phyloP scores from a whole-genome alignment of 2,797 vertebrate species.

The Microhierax caerulescens region DNA sequence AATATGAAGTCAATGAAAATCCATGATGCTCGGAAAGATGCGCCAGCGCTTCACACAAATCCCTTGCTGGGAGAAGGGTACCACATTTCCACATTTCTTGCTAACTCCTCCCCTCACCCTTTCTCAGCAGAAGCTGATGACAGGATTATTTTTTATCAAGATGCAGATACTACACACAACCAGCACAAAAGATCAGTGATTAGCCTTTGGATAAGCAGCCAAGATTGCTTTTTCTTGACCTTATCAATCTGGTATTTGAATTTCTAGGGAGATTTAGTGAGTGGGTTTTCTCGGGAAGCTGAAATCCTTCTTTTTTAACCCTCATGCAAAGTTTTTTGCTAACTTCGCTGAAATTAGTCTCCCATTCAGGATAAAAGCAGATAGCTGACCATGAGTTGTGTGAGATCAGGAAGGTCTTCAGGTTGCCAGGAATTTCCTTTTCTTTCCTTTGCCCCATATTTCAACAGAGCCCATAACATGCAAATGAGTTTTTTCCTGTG shows the following conservation, averaged over 20 bases:
- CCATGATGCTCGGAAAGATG: accelerated
- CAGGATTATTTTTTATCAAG: slow-evolving; percentile 61
- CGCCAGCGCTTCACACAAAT: background rate
- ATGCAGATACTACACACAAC: slow-evolving; percentile 17
- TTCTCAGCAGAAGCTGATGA: slow-evolving; percentile 32
- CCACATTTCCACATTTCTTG: slow-evolving; percentile 61
- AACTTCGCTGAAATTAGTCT: background rate
- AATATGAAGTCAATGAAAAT: background rate
- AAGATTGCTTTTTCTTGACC: slow-evolving; percentile 49
- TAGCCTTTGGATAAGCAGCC: slow-evolving; percentile 48
- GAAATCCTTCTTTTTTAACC: background rate
- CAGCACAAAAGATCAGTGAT: slow-evolving; percentile 61
- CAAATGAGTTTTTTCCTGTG: background rate
- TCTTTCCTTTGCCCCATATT: slow-evolving; percentile 2
- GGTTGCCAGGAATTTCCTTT: slow-evolving; percentile 9
- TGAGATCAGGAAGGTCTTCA: background rate
- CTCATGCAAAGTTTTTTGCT: background rate
- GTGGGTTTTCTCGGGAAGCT: background rate
- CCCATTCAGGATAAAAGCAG: background rate
- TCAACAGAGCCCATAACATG: background rate
- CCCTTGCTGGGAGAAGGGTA: background rate
- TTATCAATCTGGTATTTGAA: slow-evolving; percentile 58
- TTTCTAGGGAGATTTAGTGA: slow-evolving; percentile 12
- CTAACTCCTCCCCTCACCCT: slow-evolving; percentile 32
- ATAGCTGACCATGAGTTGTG: background rate